Conservation (phyloP, 2,113 vertebrate species). For the Chunga burmeisteri region DNA sequence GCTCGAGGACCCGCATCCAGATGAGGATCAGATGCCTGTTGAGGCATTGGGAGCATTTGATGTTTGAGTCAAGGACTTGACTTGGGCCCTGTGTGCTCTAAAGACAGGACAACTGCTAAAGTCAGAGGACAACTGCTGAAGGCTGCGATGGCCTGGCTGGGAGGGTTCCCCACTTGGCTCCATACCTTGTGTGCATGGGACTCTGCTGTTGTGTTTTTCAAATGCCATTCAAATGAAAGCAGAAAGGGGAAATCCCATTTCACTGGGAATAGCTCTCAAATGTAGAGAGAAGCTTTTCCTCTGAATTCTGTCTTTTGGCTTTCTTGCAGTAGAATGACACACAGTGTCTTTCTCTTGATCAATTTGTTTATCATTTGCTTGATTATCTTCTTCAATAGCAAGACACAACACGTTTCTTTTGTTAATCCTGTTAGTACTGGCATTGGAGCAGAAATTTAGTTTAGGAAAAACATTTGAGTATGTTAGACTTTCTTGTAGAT, state of each 20-base stretch:
- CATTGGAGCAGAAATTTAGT: background rate
- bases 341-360: constrained; percentile 27
- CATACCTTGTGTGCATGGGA: background rate
- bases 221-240: constrained; percentile 66
- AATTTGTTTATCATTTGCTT: constrained; percentile 46
- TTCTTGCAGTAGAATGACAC: background rate
- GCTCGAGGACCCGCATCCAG: background rate
- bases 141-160: background rate
- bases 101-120: background rate
- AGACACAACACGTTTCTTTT: constrained; percentile 1
- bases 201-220: constrained; percentile 60
- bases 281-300: constrained; percentile 29
- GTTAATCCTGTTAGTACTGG: constrained; percentile 14
- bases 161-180: constrained; percentile 42
- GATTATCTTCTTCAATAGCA: constrained; percentile 27
- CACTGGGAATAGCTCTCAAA: constrained; percentile 23
- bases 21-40: background rate
- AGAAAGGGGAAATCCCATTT: constrained; percentile 41
- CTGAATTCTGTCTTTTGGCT: constrained; percentile 32
- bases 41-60: background rate
- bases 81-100: background rate
- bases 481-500: background rate
- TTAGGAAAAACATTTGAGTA: constrained; percentile 1
- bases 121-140: background rate
- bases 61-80: background rate